Evolutionary conservation across 1,140 invertebrate genomes (phyloP), one percentile per base, ranked within the genome.

Genomic region (Drosophila nigrodunni): DNA sequence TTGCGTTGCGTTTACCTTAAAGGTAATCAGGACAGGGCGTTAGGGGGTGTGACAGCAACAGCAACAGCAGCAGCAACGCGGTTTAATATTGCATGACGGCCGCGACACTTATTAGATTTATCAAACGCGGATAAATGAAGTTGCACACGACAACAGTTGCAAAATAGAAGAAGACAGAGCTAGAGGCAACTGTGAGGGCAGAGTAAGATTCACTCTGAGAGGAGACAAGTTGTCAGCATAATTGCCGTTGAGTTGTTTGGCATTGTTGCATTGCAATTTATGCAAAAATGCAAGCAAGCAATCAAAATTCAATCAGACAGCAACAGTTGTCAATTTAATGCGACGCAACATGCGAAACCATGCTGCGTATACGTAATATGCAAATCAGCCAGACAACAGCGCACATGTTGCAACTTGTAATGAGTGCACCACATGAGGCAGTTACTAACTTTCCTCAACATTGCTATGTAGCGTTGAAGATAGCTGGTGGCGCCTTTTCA

Each of bases 251-350:
- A 66, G 60, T 54, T 71, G 64, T 55, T 68, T 67, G 66, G 35
- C 67, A 52, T 70, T 55, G 46, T 71, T 64, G 73, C 67, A 65
- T 50, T 65, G 60, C 52, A 81, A 74, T 60, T 79, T 77, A 88
- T 87, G 69, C 80, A 80, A 80, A 87, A 88, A 75, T 75, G 66
- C 52, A 64, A 69, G 43, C 55, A 73, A 88, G 78, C 83, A 83
- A 88, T 88, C 85, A 80, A 80, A 88, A 88, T 80, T 72, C 85
- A 83, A 88, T 88, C 85, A 83, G 80, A 78, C 85, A 89, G 83
- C 83, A 87, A 87, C 83, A 87, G 83, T 87, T 87, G 83, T 87
- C 85, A 87, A 58, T 88, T 80, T 62, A 77, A 72, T 81, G 72
- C 52, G 50, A 41, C 35, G 15, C 39, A 60, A 18, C 57, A 37